Conservation (phyloP, 2,113 vertebrate species). For the Tursiops truncatus region DNA sequence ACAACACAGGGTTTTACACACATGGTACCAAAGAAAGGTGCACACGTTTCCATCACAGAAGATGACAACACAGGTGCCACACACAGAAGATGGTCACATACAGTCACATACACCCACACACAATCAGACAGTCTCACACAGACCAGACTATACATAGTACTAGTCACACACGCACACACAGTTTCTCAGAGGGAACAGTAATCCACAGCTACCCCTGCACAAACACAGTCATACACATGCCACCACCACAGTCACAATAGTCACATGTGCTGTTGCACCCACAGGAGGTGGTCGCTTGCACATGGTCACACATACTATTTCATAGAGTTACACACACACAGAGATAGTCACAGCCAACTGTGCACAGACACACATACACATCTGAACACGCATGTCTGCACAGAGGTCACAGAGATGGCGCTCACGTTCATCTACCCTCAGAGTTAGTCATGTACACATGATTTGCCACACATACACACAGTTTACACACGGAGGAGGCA, state of each 20-base stretch:
- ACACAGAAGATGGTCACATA: neutral
- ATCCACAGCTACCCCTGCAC: neutral
- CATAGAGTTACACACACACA: neutral
- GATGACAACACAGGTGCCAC: neutral
- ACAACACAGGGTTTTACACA: neutral
- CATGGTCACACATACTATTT: neutral
- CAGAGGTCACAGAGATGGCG: neutral
- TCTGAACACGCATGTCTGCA: neutral
- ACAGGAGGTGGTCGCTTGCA: neutral
- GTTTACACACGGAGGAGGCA: neutral
- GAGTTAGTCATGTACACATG: neutral
- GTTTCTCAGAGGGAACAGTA: neutral
- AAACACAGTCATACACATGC: neutral
- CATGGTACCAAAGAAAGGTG: neutral
- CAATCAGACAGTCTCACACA: neutral
- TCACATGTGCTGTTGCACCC: neutral
- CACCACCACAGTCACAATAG: neutral
- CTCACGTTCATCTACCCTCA: neutral
- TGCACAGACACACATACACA: neutral
- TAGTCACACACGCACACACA: neutral
- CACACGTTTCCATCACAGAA: neutral
- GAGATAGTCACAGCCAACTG: neutral
- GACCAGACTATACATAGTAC: neutral
- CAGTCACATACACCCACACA: neutral
- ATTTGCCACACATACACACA: neutral